A percentile compares a stretch with the other conserved stretches of the same genome.
Evolutionary conservation across 2,888 invertebrate genomes (phyloP).

Genomic region (Dione vanillae): DNA sequence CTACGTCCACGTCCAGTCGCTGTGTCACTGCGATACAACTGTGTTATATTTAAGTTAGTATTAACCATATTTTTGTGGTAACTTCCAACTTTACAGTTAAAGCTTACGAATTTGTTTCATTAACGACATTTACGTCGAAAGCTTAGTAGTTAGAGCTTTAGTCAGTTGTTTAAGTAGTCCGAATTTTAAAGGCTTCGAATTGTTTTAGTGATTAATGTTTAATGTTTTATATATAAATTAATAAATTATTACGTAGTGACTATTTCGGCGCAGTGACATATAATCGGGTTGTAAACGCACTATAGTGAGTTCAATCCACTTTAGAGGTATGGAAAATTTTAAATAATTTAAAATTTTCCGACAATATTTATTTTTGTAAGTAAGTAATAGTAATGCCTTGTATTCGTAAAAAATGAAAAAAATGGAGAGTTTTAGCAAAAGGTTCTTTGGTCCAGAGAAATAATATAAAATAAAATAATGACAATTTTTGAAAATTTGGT

Average conservation of each 20-base stretch:
- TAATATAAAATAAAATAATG: too few relatives aligned
- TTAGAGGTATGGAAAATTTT: too few relatives aligned
- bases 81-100: slow-evolving; percentile 1
- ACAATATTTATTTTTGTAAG: too few relatives aligned
- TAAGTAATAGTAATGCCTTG: too few relatives aligned
- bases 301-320: neutral
- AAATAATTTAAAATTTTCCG: too few relatives aligned
- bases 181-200: neutral
- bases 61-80: neutral
- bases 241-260: neutral
- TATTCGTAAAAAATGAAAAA: neutral
- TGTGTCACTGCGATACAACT: too few relatives aligned
- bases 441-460: too few relatives aligned
- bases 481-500: too few relatives aligned
- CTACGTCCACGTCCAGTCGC: too few relatives aligned
- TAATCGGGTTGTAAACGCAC: neutral
- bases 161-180: neutral
- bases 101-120: neutral
- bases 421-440: neutral
- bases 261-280: too few relatives aligned
- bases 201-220: neutral
- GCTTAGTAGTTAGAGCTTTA: neutral
- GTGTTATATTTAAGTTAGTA: too few relatives aligned
- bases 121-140: slow-evolving; percentile 2
- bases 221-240: neutral